These are phyloP conservation scores for Tricholaema leucomelas DNA, from an alignment of 2,113 vertebrate genomes.

Conservation along the genomic window DNA sequence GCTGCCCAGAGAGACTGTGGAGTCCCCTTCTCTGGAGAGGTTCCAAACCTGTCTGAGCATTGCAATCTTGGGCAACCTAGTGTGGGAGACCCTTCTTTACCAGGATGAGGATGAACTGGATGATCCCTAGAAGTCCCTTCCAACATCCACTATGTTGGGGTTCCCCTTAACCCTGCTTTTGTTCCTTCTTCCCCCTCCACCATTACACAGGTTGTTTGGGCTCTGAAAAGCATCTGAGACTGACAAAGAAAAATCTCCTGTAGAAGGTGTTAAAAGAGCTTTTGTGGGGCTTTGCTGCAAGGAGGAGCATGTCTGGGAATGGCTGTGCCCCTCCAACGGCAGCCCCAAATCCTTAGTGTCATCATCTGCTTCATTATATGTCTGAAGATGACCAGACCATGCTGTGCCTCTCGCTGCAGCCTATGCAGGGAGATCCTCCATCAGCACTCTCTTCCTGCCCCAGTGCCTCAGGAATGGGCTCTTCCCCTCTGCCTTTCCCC, in stretches of 20 bases:
- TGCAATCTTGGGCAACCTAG: background rate
- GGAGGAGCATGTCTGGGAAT: background rate
- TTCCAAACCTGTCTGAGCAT: background rate
- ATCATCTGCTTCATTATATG: accelerated
- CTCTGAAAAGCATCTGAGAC: background rate
- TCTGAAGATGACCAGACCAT: accelerated
- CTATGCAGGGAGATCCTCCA: accelerated
- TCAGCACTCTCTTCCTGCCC: background rate
- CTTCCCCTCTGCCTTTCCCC: background rate
- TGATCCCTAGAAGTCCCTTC: background rate
- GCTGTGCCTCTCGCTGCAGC: background rate
- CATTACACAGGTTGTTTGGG: background rate
- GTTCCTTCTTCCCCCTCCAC: accelerated
- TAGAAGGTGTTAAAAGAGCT: background rate
- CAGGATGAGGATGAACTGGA: background rate
- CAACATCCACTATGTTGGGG: too few species aligned
- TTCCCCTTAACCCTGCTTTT: background rate
- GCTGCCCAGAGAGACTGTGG: background rate
- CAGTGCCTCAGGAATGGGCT: accelerated
- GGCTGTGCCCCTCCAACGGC: background rate
- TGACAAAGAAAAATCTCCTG: background rate
- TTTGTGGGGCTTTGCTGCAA: background rate
- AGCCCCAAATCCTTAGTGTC: accelerated
- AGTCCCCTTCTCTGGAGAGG: background rate
- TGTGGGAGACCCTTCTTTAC: background rate